These are phyloP conservation scores for Perca schrenkii DNA, from an alignment of 2,113 vertebrate species.

Conservation along the genomic window DNA sequence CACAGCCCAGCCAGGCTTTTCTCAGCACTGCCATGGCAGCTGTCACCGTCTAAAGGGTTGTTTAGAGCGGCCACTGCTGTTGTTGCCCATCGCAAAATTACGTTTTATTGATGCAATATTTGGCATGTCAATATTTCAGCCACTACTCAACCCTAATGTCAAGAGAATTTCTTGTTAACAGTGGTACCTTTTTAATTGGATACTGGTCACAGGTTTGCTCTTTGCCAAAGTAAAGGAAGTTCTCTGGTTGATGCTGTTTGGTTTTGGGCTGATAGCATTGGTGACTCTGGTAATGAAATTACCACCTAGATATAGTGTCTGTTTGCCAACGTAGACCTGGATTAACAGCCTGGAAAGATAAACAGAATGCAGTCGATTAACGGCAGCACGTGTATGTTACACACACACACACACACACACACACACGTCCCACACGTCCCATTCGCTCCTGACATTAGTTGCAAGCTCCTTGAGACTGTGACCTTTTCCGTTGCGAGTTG, in stretches of 20 bases:
- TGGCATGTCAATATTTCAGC: slow-evolving; percentile 28
- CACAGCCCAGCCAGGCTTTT: slow-evolving; percentile 7
- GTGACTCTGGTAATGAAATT: slow-evolving; percentile 54
- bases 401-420: slow-evolving; percentile 22
- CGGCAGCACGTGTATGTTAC: neutral
- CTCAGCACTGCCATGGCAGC: slow-evolving; percentile 39
- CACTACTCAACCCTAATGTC: slow-evolving; percentile 6
- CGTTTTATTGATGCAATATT: slow-evolving; percentile 10
- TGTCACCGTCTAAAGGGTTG: slow-evolving; percentile 18
- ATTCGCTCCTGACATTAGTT: slow-evolving; percentile 25
- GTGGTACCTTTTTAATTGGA: slow-evolving; percentile 20
- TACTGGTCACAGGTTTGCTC: neutral
- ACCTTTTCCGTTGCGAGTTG: slow-evolving; percentile 65
- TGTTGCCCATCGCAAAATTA: slow-evolving; percentile 25
- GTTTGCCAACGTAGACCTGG: slow-evolving; percentile 43
- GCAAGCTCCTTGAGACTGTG: slow-evolving; percentile 58
- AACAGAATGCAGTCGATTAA: slow-evolving; percentile 50
- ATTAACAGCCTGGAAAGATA: slow-evolving; percentile 69
- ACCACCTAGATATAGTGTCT: slow-evolving; percentile 24
- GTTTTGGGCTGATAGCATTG: slow-evolving; percentile 3
- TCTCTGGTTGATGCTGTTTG: slow-evolving; percentile 36
- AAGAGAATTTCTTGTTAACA: slow-evolving; percentile 19
- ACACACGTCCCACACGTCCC: neutral
- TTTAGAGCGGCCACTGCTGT: slow-evolving; percentile 20
- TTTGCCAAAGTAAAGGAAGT: slow-evolving; percentile 5